These are phyloP conservation scores for Ciona savignyi DNA, from an alignment of 23 tunicate species.

Conservation along the genomic window DNA sequence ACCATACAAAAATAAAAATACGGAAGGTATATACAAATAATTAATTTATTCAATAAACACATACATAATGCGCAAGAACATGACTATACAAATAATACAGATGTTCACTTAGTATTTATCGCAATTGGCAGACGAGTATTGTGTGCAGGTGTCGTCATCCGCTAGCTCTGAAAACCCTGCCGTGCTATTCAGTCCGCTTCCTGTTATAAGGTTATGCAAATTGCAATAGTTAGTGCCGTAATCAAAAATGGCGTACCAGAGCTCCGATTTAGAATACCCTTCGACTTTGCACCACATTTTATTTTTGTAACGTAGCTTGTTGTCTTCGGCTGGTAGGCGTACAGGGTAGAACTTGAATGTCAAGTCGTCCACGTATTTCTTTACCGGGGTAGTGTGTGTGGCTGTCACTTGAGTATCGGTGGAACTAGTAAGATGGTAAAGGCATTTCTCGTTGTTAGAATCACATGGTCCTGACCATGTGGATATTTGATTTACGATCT, in stretches of 20 bases:
- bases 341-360: slow-evolving; percentile 23
- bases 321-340: background rate
- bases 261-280: slow-evolving; percentile 45
- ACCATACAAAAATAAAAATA: too few relatives aligned
- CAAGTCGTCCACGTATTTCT: slow-evolving; percentile 51
- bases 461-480: slow-evolving; percentile 42
- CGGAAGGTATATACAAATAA: too few relatives aligned
- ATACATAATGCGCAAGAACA: too few relatives aligned
- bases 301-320: background rate
- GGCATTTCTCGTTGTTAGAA: slow-evolving; percentile 62
- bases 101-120: slow-evolving; percentile 33
- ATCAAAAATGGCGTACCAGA: slow-evolving; percentile 87
- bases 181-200: slow-evolving; percentile 31
- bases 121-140: slow-evolving; percentile 66
- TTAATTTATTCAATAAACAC: too few relatives aligned
- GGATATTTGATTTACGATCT: slow-evolving; percentile 32
- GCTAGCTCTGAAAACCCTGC: slow-evolving; percentile 31
- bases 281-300: slow-evolving; percentile 19
- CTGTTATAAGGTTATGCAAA: slow-evolving; percentile 64
- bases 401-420: slow-evolving; percentile 17
- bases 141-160: slow-evolving; percentile 52
- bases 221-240: slow-evolving; percentile 92
- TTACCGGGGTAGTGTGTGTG: slow-evolving; percentile 70
- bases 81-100: too few relatives aligned
- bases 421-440: slow-evolving; percentile 25